Evolutionary conservation across 2,888 invertebrate species (phyloP), one percentile per base, ranked within the genome.

Genomic region (Synergus itoensis): DNA sequence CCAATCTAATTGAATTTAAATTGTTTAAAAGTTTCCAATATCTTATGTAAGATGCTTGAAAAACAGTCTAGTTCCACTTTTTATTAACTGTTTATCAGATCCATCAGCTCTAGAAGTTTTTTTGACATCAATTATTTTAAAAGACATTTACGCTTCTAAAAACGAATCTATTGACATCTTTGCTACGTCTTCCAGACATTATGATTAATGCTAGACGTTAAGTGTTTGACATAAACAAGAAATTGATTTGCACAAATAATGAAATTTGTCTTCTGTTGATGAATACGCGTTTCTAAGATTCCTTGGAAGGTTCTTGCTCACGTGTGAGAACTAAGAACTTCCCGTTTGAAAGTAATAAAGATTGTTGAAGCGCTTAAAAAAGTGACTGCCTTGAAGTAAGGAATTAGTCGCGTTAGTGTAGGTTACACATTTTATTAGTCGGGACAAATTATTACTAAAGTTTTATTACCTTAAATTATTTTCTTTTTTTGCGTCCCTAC

Each of bases 231-330:
- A 18, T 65, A 65, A 65, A 65, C 11, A n/a, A 65, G 18, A 65
- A 40, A 64, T 64, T 64, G 64, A 65, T 65, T 65, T 65, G 65
- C 65, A n/a, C 40, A 65, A 78, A 78, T 76, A 75, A 43, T 78
- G 76, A 80, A 80, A 67, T 75, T 77, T 43, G 75, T 76, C 62
- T 45, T 40, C 9, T 18, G 63, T 12, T 45, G 63, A 21, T 48
- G 62, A 21, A 40, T 36, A 16, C 41, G 11, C 65, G 65, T 60
- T 28, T 60, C 60, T 60, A 12, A 60, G 60, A 60, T 60, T 60
- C 21, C 21, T 60, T 21, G 18, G 12, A 60, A 60, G 21, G 11
- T 60, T 60, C 60, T 60, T 60, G 21, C 18, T 18, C 21, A 21
- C 60, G 60, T 60, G 60, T 60, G 60, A 21, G 60, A 60, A 60